Evolutionary conservation across 2,888 invertebrate genomes (phyloP).

Genomic region (Chrysopilus asiliformis): DNA sequence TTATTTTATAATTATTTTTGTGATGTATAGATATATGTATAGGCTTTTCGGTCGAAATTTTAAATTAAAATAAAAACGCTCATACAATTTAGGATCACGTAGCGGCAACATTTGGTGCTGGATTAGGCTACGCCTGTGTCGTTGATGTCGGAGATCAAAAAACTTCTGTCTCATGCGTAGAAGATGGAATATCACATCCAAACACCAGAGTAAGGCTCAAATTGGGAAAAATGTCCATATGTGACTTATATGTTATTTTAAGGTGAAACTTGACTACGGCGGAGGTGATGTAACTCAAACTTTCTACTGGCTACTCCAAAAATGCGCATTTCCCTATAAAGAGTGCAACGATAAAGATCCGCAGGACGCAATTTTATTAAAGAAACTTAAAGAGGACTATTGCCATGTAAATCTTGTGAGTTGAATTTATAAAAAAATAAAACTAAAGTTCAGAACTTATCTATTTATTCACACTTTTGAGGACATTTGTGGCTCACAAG

Average conservation of each 20-base stretch:
- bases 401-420: conserved; percentile 75
- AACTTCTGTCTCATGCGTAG: conserved; percentile 89
- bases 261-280: conserved; percentile 66
- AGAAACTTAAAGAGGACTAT: conserved; percentile 74
- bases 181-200: conserved; percentile 87
- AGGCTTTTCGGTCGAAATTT: no score
- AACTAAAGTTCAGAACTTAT: background rate
- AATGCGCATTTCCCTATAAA: conserved; percentile 82
- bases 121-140: conserved; percentile 77
- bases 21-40: no score
- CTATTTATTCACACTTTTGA: conserved; percentile 24
- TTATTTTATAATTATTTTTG: no score
- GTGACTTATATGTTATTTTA: background rate
- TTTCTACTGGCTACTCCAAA: conserved; percentile 75
- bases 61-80: background rate
- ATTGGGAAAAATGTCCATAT: background rate
- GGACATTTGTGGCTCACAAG: conserved; percentile 79
- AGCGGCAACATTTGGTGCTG: conserved; percentile 73
- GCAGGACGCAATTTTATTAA: conserved; percentile 64
- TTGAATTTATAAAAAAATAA: background rate
- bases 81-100: conserved; percentile 55
- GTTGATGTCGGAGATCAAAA: conserved; percentile 94
- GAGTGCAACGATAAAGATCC: conserved; percentile 60
- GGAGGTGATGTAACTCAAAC: conserved; percentile 85
- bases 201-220: conserved; percentile 53